These are phyloP conservation scores for Zeugodacus cucurbitae DNA, from an alignment of 1,140 invertebrate genomes.

Conservation along the genomic window DNA sequence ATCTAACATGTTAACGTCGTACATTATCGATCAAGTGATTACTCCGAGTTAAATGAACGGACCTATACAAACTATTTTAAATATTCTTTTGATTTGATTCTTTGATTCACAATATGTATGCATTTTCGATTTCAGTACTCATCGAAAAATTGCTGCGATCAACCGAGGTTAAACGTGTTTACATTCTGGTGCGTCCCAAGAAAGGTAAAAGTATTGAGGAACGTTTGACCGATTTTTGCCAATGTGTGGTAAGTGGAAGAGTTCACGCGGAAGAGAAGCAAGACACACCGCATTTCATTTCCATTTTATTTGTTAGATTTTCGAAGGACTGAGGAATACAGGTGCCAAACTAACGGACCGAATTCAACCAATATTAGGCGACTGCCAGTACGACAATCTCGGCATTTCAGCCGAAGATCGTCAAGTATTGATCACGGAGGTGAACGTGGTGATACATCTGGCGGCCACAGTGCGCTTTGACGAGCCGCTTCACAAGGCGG, in stretches of 20 bases:
- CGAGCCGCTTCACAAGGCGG: constrained; percentile 76
- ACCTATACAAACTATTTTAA: too few relatives aligned
- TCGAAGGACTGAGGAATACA: not conserved
- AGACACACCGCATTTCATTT: not conserved
- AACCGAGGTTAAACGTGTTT: constrained; percentile 17
- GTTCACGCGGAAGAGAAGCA: not conserved
- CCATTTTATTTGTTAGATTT: not conserved
- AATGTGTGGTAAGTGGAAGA: not conserved
- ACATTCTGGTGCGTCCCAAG: not conserved
- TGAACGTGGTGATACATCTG: constrained; percentile 83
- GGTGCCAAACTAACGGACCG: not conserved
- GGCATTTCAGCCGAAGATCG: constrained; percentile 74
- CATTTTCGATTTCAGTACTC: not conserved
- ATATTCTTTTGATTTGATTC: too few relatives aligned
- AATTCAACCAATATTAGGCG: not conserved
- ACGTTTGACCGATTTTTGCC: not conserved
- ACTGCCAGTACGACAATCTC: constrained; percentile 70
- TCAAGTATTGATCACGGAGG: constrained; percentile 55
- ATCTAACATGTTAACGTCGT: too few relatives aligned
- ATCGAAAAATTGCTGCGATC: constrained; percentile 22
- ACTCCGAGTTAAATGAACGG: too few relatives aligned
- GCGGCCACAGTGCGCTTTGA: constrained; percentile 88
- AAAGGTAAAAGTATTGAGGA: not conserved
- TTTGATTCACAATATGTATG: not conserved
- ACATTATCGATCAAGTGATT: too few relatives aligned